phyloP scores from a whole-genome alignment of 2,797 vertebrate species.

The Microctenopoma lineatum region DNA sequence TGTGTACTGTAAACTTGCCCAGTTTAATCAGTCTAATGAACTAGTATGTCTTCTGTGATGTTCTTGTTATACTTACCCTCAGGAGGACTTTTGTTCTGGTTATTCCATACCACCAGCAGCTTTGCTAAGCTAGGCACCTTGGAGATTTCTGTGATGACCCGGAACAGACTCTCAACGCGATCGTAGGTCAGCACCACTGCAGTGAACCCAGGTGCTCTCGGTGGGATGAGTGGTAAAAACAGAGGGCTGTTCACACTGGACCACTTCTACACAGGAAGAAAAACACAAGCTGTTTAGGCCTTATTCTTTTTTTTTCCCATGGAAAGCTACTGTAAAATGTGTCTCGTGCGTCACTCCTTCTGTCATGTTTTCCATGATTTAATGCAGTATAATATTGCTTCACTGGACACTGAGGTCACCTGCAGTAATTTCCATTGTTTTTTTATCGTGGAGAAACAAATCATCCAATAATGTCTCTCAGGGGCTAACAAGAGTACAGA shows the following conservation, averaged over 20 bases:
- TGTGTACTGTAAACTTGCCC: too few species aligned
- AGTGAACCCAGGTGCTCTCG: constrained; percentile 95
- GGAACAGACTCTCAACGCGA: constrained; percentile 97
- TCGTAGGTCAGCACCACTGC: constrained; percentile 97
- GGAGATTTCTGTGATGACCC: constrained; percentile 98
- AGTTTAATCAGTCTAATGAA: not conserved
- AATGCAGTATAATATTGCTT: constrained; percentile 43
- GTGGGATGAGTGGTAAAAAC: constrained; percentile 96
- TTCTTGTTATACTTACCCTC: constrained; percentile 86
- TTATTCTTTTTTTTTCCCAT: not conserved
- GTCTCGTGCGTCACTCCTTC: constrained; percentile 5
- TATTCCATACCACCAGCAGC: constrained; percentile 97
- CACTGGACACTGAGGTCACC: constrained; percentile 57
- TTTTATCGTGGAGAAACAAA: constrained; percentile 65
- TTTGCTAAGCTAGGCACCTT: constrained; percentile 98
- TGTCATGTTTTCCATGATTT: constrained; percentile 64
- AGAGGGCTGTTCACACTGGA: constrained; percentile 96
- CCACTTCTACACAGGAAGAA: constrained; percentile 87
- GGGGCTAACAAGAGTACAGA: constrained; percentile 34
- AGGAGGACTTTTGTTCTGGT: constrained; percentile 97
- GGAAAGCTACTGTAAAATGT: constrained; percentile 1
- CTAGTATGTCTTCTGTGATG: not conserved
- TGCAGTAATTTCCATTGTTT: constrained; percentile 59
- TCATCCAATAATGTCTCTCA: constrained; percentile 47
- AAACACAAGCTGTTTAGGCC: not conserved